Evolutionary conservation across 2,113 vertebrate genomes (phyloP).

Genomic region (Propithecus coquereli): DNA sequence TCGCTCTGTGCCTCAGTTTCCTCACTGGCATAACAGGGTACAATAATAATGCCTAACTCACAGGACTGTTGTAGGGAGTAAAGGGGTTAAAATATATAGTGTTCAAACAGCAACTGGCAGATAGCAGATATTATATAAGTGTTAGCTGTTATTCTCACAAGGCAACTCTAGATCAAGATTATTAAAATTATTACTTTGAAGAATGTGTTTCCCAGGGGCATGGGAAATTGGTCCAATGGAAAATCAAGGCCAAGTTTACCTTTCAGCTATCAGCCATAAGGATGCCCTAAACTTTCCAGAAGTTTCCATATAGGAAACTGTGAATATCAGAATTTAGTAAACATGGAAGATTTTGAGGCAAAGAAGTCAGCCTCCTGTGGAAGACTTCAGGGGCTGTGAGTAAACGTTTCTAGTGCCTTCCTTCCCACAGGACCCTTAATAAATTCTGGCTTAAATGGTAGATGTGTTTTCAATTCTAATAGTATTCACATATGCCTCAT

Average conservation of each 20-base stretch:
- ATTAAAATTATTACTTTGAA: background rate
- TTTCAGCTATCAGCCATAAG: background rate
- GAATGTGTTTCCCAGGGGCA: background rate
- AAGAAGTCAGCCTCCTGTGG: background rate
- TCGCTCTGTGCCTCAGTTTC: background rate
- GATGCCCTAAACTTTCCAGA: background rate
- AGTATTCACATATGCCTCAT: conserved; percentile 27
- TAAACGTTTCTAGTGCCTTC: fast-evolving
- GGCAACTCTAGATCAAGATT: background rate
- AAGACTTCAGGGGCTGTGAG: background rate
- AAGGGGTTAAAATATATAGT: background rate
- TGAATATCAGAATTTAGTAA: background rate
- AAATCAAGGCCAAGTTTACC: background rate
- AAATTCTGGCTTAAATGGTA: background rate
- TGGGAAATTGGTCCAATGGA: background rate
- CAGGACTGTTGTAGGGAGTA: background rate
- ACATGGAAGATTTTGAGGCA: background rate
- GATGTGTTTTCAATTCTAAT: conserved; percentile 8
- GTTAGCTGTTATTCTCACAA: background rate
- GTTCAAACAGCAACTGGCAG: background rate
- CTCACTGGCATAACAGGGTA: background rate
- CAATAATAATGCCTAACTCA: background rate
- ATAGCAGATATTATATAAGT: fast-evolving
- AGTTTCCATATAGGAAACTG: background rate
- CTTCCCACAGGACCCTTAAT: background rate